Evolutionary conservation across 2,888 invertebrate genomes (phyloP).

Genomic region (Acanthacorydalis orientalis): DNA sequence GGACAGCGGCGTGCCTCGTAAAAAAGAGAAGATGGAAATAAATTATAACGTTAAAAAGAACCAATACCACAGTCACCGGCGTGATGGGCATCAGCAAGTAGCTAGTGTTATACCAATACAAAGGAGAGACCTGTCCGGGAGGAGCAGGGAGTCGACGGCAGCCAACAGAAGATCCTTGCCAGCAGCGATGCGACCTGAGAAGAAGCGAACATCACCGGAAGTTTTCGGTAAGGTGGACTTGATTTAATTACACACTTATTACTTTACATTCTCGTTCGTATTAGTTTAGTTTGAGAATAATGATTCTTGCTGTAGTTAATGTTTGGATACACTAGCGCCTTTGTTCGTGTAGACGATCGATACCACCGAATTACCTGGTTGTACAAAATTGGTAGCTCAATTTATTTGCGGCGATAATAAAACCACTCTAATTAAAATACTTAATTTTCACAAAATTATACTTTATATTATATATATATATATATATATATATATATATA

Average conservation of each 20-base stretch:
- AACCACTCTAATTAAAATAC: no score
- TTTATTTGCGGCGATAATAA: no score
- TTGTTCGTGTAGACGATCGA: no score
- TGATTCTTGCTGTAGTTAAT: no score
- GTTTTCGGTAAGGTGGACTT: conserved; percentile 21
- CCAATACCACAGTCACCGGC: conserved; percentile 9
- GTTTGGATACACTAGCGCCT: no score
- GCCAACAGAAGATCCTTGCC: conserved; percentile 22
- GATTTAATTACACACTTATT: neutral
- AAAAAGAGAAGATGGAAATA: conserved; percentile 34
- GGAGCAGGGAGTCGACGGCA: conserved; percentile 8
- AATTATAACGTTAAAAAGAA: conserved; percentile 20
- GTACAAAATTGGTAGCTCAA: no score
- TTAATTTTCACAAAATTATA: no score
- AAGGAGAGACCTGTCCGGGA: conserved; percentile 17
- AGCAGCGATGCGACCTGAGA: conserved; percentile 22
- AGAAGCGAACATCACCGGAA: conserved; percentile 26
- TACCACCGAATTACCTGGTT: no score
- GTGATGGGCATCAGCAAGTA: conserved; percentile 24
- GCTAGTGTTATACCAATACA: conserved; percentile 24
- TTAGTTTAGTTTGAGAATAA: no score
- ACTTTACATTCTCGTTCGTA: no score
- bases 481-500: no score
- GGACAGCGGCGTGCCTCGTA: conserved; percentile 27
- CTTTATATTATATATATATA: no score